Conservation (phyloP, 2,888 invertebrate species). For the Xylocampa areola region DNA sequence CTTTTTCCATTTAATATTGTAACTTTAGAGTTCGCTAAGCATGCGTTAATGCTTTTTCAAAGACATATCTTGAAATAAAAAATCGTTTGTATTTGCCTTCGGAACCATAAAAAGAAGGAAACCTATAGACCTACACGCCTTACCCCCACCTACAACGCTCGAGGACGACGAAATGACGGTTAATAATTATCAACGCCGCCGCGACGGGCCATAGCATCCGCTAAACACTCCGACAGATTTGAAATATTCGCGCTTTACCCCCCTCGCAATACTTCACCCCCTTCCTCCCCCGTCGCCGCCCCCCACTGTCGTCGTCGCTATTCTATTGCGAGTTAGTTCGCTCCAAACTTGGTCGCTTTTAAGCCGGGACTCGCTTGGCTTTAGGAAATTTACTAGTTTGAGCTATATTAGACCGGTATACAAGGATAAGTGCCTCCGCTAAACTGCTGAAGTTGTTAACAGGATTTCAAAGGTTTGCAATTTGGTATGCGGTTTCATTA, state of each 20-base stretch:
- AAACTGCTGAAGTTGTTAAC: constrained; percentile 66
- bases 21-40: too few relatives aligned
- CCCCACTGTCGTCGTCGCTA: constrained; percentile 41
- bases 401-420: constrained; percentile 60
- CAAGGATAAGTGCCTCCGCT: constrained; percentile 60
- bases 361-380: constrained; percentile 63
- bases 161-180: background rate
- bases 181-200: constrained; percentile 28
- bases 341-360: constrained; percentile 62
- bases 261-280: too few relatives aligned
- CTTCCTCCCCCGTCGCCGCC: background rate
- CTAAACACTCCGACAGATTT: constrained; percentile 58
- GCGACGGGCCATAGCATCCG: constrained; percentile 47
- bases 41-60: too few relatives aligned
- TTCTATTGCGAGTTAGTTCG: constrained; percentile 58
- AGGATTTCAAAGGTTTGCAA: constrained; percentile 63
- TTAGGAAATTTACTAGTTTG: constrained; percentile 61
- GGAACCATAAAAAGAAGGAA: background rate
- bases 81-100: too few relatives aligned
- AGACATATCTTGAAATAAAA: too few relatives aligned
- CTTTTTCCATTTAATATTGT: too few relatives aligned
- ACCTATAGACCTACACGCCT: background rate
- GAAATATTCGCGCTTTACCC: constrained; percentile 53
- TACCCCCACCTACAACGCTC: background rate
- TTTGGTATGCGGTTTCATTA: constrained; percentile 59